Evolutionary conservation across 2,888 invertebrate species (phyloP).

Genomic region (Scrobipalpa costella): DNA sequence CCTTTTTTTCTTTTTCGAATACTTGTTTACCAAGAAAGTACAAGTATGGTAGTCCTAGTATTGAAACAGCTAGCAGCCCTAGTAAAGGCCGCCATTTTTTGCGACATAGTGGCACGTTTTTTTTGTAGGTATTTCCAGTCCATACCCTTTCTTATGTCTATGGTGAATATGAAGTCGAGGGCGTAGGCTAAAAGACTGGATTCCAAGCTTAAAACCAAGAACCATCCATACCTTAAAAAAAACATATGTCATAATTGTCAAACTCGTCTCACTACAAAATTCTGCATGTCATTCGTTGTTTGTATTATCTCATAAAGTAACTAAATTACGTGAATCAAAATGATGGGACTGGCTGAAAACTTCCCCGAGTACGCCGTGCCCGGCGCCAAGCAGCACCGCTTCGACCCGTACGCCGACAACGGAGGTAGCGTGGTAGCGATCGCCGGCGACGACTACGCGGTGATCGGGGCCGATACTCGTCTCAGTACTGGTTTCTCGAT

Average conservation of each 20-base stretch:
- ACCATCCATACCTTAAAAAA: too few species aligned
- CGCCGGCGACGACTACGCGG: constrained; percentile 96
- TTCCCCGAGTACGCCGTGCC: constrained; percentile 76
- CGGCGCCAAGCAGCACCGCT: constrained; percentile 75
- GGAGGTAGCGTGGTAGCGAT: constrained; percentile 96
- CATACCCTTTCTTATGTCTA: too few species aligned
- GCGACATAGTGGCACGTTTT: too few species aligned
- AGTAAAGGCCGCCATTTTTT: too few species aligned
- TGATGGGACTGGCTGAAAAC: constrained; percentile 63
- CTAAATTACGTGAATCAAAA: constrained; percentile 41
- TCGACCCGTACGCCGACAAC: constrained; percentile 78
- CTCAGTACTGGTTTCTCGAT: constrained; percentile 95
- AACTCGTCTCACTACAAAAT: constrained; percentile 36
- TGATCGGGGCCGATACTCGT: constrained; percentile 97
- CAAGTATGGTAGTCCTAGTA: too few species aligned
- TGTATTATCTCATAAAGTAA: constrained; percentile 8
- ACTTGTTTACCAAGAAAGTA: too few species aligned
- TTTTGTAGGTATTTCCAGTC: too few species aligned
- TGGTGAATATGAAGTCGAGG: too few species aligned
- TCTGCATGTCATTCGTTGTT: constrained; percentile 59
- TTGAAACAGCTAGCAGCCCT: too few species aligned
- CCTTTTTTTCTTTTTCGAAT: too few species aligned
- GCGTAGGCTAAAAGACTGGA: too few species aligned
- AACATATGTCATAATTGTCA: constrained; percentile 16
- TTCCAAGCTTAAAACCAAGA: too few species aligned